Evolutionary conservation across 2,888 invertebrate genomes (phyloP), one percentile per base, ranked within the genome.

Genomic region (Tinea semifulvella): DNA sequence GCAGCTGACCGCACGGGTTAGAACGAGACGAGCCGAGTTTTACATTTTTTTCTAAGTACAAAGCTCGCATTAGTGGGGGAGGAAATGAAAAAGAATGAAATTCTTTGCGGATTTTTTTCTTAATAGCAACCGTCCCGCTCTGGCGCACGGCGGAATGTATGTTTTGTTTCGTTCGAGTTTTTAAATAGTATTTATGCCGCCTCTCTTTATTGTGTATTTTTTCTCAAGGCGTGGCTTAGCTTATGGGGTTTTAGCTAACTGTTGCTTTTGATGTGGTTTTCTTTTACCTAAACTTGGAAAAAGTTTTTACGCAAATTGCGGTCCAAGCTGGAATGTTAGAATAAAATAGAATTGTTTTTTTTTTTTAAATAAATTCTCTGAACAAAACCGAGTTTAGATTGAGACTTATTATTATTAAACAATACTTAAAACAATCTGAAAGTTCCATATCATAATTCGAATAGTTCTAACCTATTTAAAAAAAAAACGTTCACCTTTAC

Each of bases 41-140:
- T 58, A 63, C 64, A 62, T 65, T 68, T 79, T 40, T 80, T 79
- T 76, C 75, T 77, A 77, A 79, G 39, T 38, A 13, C 36, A 28
- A 43, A 27, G 74, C 75, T 65, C 65, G 67, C 69, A 71, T 73
- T 70, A 73, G 71, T 65, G 61, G 71, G 76, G 77, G 79, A 79
- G 79, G 77, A 79, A 77, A 70, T 79, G 75, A 66, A 79, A 77
- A 79, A 76, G 76, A 79, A 79, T 73, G 68, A 63, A 64, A 68
- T 75, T 79, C 79, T 79, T 79, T 77, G 67, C 68, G 68, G 68
- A 68, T 74, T 79, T 80, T 80, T 80, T 77, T 74, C 75, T 76
- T 73, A 65, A 58, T 63, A 57, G 57, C 60, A 43, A 52, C 57
- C 49, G 60, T 74, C 79, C 69, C 77, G 66, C 73, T 77, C 66